Evolutionary conservation across 2,888 invertebrate species (phyloP), one percentile per base, ranked within the genome.

Genomic region (Drosophila paranaensis): DNA sequence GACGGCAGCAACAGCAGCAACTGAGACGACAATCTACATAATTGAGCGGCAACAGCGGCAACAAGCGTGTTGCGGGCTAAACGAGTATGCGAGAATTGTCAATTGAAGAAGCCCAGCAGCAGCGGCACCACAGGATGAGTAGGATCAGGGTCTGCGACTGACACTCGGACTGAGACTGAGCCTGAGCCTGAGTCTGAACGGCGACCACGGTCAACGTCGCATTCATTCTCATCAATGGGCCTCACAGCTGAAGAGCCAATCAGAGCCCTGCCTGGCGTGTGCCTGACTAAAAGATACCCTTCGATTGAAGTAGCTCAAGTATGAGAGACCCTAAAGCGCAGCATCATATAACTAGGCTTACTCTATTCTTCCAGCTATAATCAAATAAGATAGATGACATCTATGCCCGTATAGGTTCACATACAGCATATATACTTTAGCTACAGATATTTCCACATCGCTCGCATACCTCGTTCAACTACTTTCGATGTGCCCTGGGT

Each of bases 1-100:
- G 74, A 68, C 39, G 63, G 70, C 56, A 57, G 56, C 69, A 65
- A 60, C 64, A 67, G 43, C 79, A 50, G 25, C 61, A 57, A n/a
- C 69, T 58, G n/a, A 39, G 39, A 54, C 61, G 35, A 83, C 86
- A 83, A 77, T 82, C 85, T 79, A 71, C 79, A 77, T 88, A 82
- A 82, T 88, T 82, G 88, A 85, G 86, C 81, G 78, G 69, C 84
- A 77, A 53, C 71, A 75, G 65, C 70, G 74, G 65, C 68, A 68
- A 67, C 61, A 68, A 67, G 67, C 81, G 76, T 74, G 75, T 73
- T 87, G 72, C 84, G 89, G 81, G 84, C 79, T 84, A 89, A 84
- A 89, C 84, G 77, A 76, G 84, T 84, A 71, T 87, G 71, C 84
- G 81, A 69, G 69, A 78, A 88, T 86, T 84, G 83, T 83, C 89